Percentiles rank a stretch among this genome's conserved stretches.
phyloP scores from a whole-genome alignment of 1,140 invertebrate genomes.

The Bombus fervidus region DNA sequence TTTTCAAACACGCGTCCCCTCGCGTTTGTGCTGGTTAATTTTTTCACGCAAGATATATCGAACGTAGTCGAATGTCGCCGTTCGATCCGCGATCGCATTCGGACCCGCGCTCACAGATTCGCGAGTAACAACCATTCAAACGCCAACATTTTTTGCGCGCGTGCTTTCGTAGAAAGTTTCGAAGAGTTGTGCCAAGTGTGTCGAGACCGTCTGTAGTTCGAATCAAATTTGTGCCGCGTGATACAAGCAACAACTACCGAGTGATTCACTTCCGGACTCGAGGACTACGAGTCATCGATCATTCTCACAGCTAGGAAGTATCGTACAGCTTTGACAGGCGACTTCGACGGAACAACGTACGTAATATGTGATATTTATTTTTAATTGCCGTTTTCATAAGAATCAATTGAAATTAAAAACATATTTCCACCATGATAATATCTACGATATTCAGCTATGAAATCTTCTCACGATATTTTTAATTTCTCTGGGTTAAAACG shows the following conservation, averaged over 20 bases:
- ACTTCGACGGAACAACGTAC: constrained; percentile 38
- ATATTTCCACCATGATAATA: not conserved
- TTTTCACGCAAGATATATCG: constrained; percentile 12
- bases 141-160: constrained; percentile 29
- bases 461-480: not conserved
- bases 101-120: not conserved
- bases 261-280: constrained; percentile 25
- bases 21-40: not conserved
- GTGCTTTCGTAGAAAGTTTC: constrained; percentile 52
- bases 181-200: constrained; percentile 47
- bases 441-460: not conserved
- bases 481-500: not conserved
- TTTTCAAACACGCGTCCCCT: not conserved
- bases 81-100: constrained; percentile 29
- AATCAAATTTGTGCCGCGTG: constrained; percentile 37
- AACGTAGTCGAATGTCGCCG: constrained; percentile 38
- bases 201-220: constrained; percentile 20
- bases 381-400: not conserved
- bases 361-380: constrained; percentile 38
- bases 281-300: not conserved
- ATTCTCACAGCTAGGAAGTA: not conserved
- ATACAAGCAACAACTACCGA: not conserved
- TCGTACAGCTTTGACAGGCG: not conserved
- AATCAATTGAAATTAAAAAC: too few species aligned
- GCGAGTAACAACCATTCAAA: not conserved